Evolutionary conservation across 2,888 invertebrate genomes (phyloP).

Genomic region (Myopa tessellatipennis): DNA sequence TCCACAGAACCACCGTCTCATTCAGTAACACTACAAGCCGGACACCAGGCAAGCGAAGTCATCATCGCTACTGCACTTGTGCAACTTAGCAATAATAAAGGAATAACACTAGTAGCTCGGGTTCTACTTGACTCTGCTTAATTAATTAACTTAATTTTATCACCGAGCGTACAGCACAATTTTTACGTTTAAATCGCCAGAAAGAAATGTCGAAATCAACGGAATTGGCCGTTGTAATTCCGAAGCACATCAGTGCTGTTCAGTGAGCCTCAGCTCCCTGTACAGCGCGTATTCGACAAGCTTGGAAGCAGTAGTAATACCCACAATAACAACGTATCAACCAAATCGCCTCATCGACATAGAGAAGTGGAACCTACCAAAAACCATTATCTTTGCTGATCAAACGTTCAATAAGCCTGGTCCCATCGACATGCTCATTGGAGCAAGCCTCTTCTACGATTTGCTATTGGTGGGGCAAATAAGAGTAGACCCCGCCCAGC

Average conservation of each 20-base stretch:
- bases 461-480: constrained; percentile 29
- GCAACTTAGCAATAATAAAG: neutral
- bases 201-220: neutral
- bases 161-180: neutral
- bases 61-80: neutral
- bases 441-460: constrained; percentile 33
- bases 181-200: neutral
- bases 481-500: constrained; percentile 5
- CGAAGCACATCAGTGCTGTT: neutral
- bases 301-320: neutral
- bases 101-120: neutral
- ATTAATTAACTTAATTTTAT: neutral
- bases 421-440: constrained; percentile 36
- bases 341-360: neutral
- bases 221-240: neutral
- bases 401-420: constrained; percentile 27
- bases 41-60: neutral
- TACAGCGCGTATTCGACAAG: neutral
- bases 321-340: constrained; percentile 5
- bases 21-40: neutral
- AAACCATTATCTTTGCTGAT: neutral
- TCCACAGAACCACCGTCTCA: neutral
- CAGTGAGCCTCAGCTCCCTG: neutral
- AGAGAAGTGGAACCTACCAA: neutral
- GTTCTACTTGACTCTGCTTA: constrained; percentile 22